Conservation (phyloP, 1,140 invertebrate genomes). For the Eurosta solidaginis region DNA sequence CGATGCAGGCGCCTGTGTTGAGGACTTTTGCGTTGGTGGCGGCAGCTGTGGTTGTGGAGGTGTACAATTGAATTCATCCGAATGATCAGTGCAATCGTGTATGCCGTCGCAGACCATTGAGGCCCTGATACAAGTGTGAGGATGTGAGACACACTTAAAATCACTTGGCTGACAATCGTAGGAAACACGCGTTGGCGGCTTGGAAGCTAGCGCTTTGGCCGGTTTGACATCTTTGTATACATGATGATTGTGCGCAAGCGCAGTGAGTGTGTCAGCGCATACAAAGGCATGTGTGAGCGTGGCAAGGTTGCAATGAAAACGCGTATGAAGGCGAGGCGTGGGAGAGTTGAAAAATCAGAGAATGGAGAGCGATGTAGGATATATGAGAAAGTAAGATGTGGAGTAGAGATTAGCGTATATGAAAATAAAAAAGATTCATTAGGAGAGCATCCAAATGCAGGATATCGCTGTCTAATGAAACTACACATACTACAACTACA, state of each 20-base stretch:
- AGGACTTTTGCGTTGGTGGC: slow-evolving; percentile 45
- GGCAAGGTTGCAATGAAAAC: not conserved
- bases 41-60: slow-evolving; percentile 38
- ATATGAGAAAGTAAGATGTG: not conserved
- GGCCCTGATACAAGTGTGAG: slow-evolving; percentile 65
- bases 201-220: slow-evolving; percentile 38
- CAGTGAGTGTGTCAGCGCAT: not conserved
- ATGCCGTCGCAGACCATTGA: slow-evolving; percentile 71
- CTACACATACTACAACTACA: not conserved
- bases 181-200: slow-evolving; percentile 35
- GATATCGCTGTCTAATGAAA: not conserved
- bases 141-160: slow-evolving; percentile 57
- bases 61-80: slow-evolving; percentile 73
- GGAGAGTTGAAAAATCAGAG: not conserved
- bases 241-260: not conserved
- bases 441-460: not conserved
- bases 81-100: slow-evolving; percentile 72
- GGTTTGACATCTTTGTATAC: slow-evolving; percentile 13
- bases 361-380: not conserved
- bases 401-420: not conserved
- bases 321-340: not conserved
- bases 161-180: slow-evolving; percentile 51
- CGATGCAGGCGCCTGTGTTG: slow-evolving; percentile 33
- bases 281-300: not conserved
- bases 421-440: slow-evolving; percentile 23